Evolutionary conservation across 2,888 invertebrate species (phyloP), one percentile per base, ranked within the genome.

Genomic region (Oscheius myriophilus): DNA sequence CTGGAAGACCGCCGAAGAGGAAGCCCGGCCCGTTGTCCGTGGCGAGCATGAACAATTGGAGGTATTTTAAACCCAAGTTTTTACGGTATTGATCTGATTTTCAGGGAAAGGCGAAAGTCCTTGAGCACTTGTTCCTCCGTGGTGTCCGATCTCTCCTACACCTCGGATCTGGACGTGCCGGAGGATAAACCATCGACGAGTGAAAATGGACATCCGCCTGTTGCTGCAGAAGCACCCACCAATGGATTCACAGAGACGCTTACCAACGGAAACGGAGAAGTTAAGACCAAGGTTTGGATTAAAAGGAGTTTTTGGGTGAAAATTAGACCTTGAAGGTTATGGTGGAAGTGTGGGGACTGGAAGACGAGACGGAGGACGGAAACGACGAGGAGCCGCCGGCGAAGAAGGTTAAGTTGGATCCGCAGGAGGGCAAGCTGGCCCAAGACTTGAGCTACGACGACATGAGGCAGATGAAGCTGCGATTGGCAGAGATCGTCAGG

Each of bases 111-210:
- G 11, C 59, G 71, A 23, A 65, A 58, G 21, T 51, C 73, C 12
- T 33, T 64, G 18, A 51, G 51, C 23, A 61, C 55, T 16, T 26
- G 65, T 12, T 62, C 71, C 11, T 73, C 73, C 9, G 33, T 69
- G 12, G 64, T 61, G 0, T 73, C 73, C 14, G 73, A 73, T 54
- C 39, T 66, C 21, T 69, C 71, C n/a, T 67, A 71, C 52, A 57
- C 63, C 1, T 26, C 42, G 9, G 73, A 73, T 52, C 16, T 66
- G n/a, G 63, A 59, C 26, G 4, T 6, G 9, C 33, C 33, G 57
- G 54, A 52, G 57, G 49, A 51, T 49, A 41, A 21, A 43, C 21
- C 43, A 18, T 18, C 58, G 58, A 39, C 58, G 14, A 42, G 45
- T 41, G 25, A n/a, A n/a, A 57, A 21, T 23, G 42, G 26, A 46